Base-by-base conservation (phyloP, 2,113 vertebrate genomes). In the Sorex fumeus region DNA sequence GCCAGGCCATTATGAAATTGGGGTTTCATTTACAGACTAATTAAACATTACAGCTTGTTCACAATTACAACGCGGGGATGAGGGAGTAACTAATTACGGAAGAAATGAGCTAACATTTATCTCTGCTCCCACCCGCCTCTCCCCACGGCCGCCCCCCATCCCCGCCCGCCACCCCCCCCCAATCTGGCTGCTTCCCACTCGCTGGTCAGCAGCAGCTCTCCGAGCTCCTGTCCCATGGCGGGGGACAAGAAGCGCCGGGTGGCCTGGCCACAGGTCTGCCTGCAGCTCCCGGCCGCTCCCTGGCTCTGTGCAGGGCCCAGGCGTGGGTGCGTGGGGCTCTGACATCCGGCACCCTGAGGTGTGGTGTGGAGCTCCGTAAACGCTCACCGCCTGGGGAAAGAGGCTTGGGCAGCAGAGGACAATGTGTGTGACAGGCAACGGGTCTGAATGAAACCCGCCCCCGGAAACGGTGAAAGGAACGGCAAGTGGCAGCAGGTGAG, bases 41-140 rank as follows among this genome's bases (percentile, higher is more conserved):
- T 99, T 98, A 99, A 99, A 99, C 98, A 98, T 98, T 98, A 99
- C 98, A 99, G 98, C 98, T 98, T 98, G 98, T 98, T 98, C 98
- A 98, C 98, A 98, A 98, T 98, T 98, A 98, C 97, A 98, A 98
- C 98, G 97, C 67, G 98, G 98, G 98, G 98, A 98, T 98, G 98
- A 98, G 98, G 98, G 98, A 98, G 98, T 98, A 98, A 98, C 98
- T 98, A 99, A 99, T 98, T 98, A 98, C 97, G 97, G 98, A 98
- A 98, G 98, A 98, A 98, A 98, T 98, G 98, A 98, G 98, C 98
- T 98, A 98, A 98, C 98, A 98, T 98, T 98, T 98, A 98, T 98
- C 98, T 98, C 98, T 95, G 90, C 91, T 95, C 91, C 95, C 91
- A 96, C 96, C 92, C 93, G 91, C 95, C 88, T 93, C 86, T 94